Percentiles rank a stretch among this genome's conserved stretches.
Conservation (phyloP, 2,888 invertebrate genomes). For the Eulithis testata region DNA sequence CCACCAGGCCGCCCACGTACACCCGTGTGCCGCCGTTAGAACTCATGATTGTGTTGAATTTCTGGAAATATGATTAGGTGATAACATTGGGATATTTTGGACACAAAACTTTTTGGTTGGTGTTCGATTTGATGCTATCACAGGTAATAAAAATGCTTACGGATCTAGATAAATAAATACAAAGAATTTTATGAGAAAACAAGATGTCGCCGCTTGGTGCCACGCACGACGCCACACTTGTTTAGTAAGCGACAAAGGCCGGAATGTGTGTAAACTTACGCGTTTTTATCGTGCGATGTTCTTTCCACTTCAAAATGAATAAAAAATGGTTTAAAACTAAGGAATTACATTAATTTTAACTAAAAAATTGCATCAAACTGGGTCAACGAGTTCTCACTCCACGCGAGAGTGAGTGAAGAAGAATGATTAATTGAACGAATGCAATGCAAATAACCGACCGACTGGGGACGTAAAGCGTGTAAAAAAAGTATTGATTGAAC, state of each 20-base stretch:
- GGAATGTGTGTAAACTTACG: conserved; percentile 22
- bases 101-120: neutral
- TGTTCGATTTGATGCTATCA: conserved; percentile 1
- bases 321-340: conserved; percentile 59
- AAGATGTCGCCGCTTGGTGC: conserved; percentile 81
- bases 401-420: conserved; percentile 42
- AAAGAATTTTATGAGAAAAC: conserved; percentile 68
- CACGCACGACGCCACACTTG: conserved; percentile 76
- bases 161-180: conserved; percentile 70
- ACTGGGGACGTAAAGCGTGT: conserved; percentile 7
- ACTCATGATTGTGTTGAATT: conserved; percentile 66
- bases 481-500: conserved; percentile 20
- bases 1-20: conserved; percentile 95
- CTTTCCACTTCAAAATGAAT: conserved; percentile 59
- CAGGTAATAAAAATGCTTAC: conserved; percentile 24
- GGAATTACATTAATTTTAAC: conserved; percentile 51
- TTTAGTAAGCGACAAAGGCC: conserved; percentile 6
- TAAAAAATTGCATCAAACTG: conserved; percentile 42
- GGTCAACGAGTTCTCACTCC: conserved; percentile 39
- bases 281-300: conserved; percentile 32
- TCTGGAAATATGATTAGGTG: conserved; percentile 48
- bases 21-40: conserved; percentile 89
- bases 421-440: conserved; percentile 24
- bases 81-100: conserved; percentile 17
- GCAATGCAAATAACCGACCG: conserved; percentile 20